Evolutionary conservation across 2,888 invertebrate genomes (phyloP).

Genomic region (Tridacna crocea): DNA sequence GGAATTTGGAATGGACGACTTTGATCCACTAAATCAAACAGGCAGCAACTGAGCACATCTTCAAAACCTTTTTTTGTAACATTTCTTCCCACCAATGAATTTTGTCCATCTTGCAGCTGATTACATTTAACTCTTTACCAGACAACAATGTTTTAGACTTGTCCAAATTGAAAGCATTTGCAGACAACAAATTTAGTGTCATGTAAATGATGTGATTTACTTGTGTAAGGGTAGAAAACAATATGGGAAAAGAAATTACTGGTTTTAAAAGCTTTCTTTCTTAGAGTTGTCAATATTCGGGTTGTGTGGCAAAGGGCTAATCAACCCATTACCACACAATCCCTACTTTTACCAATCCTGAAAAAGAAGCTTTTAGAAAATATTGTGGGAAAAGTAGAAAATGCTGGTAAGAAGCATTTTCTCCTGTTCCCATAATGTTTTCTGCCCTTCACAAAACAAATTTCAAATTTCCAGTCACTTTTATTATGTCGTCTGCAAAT

Average conservation of each 20-base stretch:
- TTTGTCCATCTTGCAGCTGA: not conserved
- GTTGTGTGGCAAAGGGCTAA: too few relatives aligned
- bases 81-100: not conserved
- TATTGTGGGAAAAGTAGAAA: too few relatives aligned
- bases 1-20: constrained; percentile 96
- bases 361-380: too few relatives aligned
- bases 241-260: constrained; percentile 4
- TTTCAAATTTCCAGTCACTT: too few relatives aligned
- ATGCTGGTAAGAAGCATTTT: too few relatives aligned
- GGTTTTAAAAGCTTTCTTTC: not conserved
- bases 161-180: constrained; percentile 6
- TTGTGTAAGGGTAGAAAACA: not conserved
- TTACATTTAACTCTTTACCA: not conserved
- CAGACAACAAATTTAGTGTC: not conserved
- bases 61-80: not conserved
- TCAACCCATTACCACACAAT: too few relatives aligned
- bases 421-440: too few relatives aligned
- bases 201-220: not conserved
- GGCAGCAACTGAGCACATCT: not conserved
- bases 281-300: too few relatives aligned
- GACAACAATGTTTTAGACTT: not conserved
- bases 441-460: too few relatives aligned
- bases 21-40: constrained; percentile 94
- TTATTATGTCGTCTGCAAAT: too few relatives aligned
- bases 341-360: too few relatives aligned